Conservation (phyloP, 2,113 vertebrate species). For the Nanorana parkeri region DNA sequence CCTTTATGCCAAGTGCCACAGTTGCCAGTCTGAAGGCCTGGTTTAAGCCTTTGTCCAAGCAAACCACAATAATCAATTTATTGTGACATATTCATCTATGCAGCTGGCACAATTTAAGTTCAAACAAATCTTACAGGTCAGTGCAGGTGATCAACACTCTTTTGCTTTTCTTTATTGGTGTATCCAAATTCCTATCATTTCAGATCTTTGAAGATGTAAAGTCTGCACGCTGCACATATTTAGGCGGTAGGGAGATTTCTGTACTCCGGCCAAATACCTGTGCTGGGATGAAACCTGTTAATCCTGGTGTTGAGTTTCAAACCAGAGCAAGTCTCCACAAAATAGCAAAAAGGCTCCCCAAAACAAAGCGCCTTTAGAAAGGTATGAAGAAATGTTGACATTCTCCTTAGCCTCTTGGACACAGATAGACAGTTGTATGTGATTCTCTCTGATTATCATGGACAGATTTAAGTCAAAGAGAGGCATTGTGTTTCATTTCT, state of each 20-base stretch:
- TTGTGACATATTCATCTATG: neutral
- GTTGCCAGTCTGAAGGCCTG: too few relatives aligned
- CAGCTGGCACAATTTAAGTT: slow-evolving; percentile 19
- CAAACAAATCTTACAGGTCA: slow-evolving; percentile 28
- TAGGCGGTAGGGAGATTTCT: slow-evolving; percentile 59
- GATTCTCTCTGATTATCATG: slow-evolving; percentile 72
- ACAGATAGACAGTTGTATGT: slow-evolving; percentile 75
- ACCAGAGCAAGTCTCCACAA: slow-evolving; percentile 70
- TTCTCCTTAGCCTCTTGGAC: slow-evolving; percentile 76
- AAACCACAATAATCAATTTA: neutral
- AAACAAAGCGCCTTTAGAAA: slow-evolving; percentile 80
- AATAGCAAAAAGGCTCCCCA: slow-evolving; percentile 72
- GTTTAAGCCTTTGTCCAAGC: too few relatives aligned
- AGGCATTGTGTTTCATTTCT: slow-evolving; percentile 83
- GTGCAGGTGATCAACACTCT: slow-evolving; percentile 44
- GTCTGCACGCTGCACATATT: slow-evolving; percentile 52
- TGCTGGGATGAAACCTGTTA: slow-evolving; percentile 77
- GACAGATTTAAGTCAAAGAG: slow-evolving; percentile 82
- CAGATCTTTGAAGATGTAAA: slow-evolving; percentile 57
- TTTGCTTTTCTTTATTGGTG: slow-evolving; percentile 45
- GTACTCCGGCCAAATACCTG: slow-evolving; percentile 60
- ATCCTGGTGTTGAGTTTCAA: slow-evolving; percentile 78
- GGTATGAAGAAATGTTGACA: slow-evolving; percentile 68
- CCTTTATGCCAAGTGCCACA: too few relatives aligned
- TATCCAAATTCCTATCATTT: slow-evolving; percentile 54